Base-by-base conservation (phyloP, 1,140 invertebrate species). In the Megalopta genalis region DNA sequence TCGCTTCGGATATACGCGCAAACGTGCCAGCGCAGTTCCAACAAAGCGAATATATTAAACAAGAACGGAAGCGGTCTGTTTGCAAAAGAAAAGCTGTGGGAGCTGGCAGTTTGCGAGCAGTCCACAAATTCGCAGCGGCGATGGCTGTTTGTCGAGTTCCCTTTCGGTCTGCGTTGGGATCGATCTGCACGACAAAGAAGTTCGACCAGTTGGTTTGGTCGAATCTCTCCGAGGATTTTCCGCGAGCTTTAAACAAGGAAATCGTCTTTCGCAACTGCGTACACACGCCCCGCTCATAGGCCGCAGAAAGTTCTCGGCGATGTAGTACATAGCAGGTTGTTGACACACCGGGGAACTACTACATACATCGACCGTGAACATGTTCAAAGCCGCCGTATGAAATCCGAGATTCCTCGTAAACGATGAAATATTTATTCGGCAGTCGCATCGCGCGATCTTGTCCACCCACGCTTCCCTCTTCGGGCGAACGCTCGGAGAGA, bases 381-480 rank as follows among this genome's bases (percentile, higher is more conserved):
- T 9, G 54, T 57, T 57, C 54, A n/a, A 57, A 57, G 54, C 54
- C n/a, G 54, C 21, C 54, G 54, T n/a, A 57, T n/a, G 18, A n/a
- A 57, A 57, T 57, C 54, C 54, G 27, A 32, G 32, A 32, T 39
- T 70, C 59, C 59, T 27, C 59, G 59, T 27, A 23, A 62, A 62
- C 59, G 59, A 62, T 62, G 25, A 27, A 62, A 62, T 62, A 62
- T 62, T 62, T 62, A 25, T 25, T 27, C 25, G 59, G 9, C 10
- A 60, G 59, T 12, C 27, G 59, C 2, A 21, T n/a, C 52, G 52
- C 54, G 18, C 21, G 54, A 57, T n/a, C 54, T 57, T n/a, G 21
- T 57, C 54, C 59, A 62, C 25, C 59, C 23, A 62, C 25, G 10
- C 14, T 21, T 9, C 18, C 18, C 49, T 52, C 16, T 4, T 16